Conservation (phyloP, 2,797 vertebrate species). For the Loriculus beryllinus region DNA sequence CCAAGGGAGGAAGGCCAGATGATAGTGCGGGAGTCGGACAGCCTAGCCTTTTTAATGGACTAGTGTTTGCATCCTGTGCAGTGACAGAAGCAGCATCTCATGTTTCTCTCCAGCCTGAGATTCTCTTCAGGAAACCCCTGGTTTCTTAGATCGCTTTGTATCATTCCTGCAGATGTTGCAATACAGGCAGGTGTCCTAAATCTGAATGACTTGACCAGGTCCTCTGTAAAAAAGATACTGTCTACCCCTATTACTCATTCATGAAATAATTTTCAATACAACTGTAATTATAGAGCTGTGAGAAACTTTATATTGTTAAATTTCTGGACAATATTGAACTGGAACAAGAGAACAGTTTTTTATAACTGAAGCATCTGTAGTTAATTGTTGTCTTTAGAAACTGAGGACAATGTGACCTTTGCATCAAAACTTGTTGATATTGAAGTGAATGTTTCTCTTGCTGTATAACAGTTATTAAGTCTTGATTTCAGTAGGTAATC, state of each 20-base stretch:
- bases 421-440: not conserved
- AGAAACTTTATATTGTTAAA: not conserved
- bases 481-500: not conserved
- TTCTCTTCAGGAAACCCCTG: slow-evolving; percentile 5
- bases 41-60: not conserved
- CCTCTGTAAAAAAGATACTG: not conserved
- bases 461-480: not conserved
- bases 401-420: not conserved
- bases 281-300: not conserved
- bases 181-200: not conserved
- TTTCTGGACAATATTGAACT: not conserved
- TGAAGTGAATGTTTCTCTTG: not conserved
- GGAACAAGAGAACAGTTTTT: not conserved
- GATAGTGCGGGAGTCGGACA: not conserved
- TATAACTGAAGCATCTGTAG: not conserved
- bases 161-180: slow-evolving; percentile 40
- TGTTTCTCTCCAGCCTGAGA: slow-evolving; percentile 13
- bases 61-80: not conserved
- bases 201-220: slow-evolving; percentile 16
- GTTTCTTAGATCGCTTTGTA: not conserved
- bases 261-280: not conserved
- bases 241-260: not conserved
- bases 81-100: not conserved
- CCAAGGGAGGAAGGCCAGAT: not conserved
- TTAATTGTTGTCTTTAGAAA: not conserved